Evolutionary conservation across 2,113 vertebrate genomes (phyloP), one percentile per base, ranked within the genome.

Genomic region (Laticauda colubrina): DNA sequence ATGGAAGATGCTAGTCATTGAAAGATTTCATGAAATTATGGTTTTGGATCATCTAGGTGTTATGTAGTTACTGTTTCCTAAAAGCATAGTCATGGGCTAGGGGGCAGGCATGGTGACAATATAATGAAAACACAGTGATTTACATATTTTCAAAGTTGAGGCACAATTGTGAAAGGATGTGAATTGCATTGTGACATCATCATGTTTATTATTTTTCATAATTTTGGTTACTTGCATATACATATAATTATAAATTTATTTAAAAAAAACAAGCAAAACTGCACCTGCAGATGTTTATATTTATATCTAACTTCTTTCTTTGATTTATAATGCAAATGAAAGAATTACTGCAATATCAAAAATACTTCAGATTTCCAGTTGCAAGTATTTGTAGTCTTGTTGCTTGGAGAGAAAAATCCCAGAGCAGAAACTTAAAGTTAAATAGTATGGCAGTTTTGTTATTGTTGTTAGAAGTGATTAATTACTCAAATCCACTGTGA

Each of bases 1-100:
- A 39, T 39, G n/a, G 34, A 81, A 39, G 69, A 81, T 81, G 18
- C n/a, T 39, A 81, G 69, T 8, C 69, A 39, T 39, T 20, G 34
- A 81, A 81, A 39, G n/a, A 18, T 5, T 75, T 14, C 59, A 93
- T 10, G 88, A 95, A 95, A 95, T 95, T 86, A 91, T 92, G 59
- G 69, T 96, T 61, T 97, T 95, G 90, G 85, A 91, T 96, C 87
- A 93, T 95, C 91, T 95, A 95, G 91, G 94, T 96, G 93, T 92
- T 95, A 96, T 95, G 94, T 95, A 94, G 90, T 64, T 96, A 29
- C 85, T 87, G 94, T 97, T 97, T 96, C 96, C 97, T 97, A 96
- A 96, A 91, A 97, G 97, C 97, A 95, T 75, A 75, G 14, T 34
- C 15, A 2, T 39, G 15, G n/a, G 69, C n/a, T 18, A 29, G 61